These are phyloP conservation scores for Dicerorhinus sumatrensis DNA, from an alignment of 2,113 vertebrate genomes.

Conservation along the genomic window DNA sequence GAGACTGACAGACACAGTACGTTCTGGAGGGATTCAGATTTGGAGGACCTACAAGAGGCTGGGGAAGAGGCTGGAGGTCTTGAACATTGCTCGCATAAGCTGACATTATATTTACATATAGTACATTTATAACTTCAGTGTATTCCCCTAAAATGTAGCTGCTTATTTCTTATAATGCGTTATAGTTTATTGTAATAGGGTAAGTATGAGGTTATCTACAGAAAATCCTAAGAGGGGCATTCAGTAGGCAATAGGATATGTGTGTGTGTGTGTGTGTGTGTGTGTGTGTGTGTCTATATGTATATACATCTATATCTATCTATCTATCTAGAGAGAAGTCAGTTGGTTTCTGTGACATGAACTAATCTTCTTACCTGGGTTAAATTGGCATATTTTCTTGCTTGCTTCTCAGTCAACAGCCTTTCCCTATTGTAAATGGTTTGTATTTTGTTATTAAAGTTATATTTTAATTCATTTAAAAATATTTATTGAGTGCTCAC, in stretches of 20 bases:
- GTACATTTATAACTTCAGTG: neutral
- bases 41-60: neutral
- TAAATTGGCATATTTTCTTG: constrained; percentile 42
- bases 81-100: neutral
- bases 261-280: neutral
- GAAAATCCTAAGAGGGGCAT: neutral
- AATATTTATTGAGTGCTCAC: constrained; percentile 16
- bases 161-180: neutral
- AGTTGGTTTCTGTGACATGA: neutral
- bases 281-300: neutral
- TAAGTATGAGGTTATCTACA: neutral
- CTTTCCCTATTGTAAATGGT: neutral
- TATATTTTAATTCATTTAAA: neutral
- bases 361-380: neutral
- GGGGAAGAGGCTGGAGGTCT: neutral
- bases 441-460: constrained; percentile 19
- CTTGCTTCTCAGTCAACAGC: neutral
- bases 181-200: neutral
- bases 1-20: neutral
- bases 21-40: neutral
- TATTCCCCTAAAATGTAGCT: neutral
- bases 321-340: neutral
- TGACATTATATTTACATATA: neutral
- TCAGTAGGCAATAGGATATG: neutral
- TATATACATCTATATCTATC: no score